Conservation (phyloP, 2,797 vertebrate species). For the Gymnodraco acuticeps region DNA sequence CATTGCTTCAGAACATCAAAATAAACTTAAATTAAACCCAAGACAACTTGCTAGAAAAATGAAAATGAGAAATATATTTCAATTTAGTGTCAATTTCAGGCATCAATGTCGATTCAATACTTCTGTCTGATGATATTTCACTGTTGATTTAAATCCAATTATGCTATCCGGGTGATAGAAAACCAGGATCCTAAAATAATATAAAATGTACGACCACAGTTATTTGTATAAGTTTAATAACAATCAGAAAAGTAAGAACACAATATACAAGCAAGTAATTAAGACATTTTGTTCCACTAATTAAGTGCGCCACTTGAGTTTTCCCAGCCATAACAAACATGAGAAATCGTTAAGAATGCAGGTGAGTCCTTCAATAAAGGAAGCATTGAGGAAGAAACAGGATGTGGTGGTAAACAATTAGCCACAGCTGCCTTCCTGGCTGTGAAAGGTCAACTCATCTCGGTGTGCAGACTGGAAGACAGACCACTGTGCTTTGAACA, state of each 20-base stretch:
- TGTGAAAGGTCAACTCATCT: conserved; percentile 78
- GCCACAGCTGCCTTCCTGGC: conserved; percentile 48
- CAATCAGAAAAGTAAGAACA: not conserved
- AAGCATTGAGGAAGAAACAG: conserved; percentile 45
- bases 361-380: conserved; percentile 30
- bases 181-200: too few relatives aligned
- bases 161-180: not conserved
- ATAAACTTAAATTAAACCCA: too few relatives aligned
- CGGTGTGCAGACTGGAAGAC: conserved; percentile 66
- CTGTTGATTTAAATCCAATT: not conserved
- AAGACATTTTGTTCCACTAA: not conserved
- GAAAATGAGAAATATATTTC: too few relatives aligned
- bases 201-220: not conserved
- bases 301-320: not conserved
- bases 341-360: conserved; percentile 20
- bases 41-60: too few relatives aligned
- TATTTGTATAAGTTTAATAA: not conserved
- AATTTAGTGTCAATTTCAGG: not conserved
- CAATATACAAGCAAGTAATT: not conserved
- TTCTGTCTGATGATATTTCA: not conserved
- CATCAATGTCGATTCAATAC: not conserved
- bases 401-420: conserved; percentile 78
- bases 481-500: conserved; percentile 66
- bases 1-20: too few relatives aligned
- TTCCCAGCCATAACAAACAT: conserved; percentile 8